These are phyloP conservation scores for Leucophenga varia DNA, from an alignment of 1,140 invertebrate species.

Conservation along the genomic window DNA sequence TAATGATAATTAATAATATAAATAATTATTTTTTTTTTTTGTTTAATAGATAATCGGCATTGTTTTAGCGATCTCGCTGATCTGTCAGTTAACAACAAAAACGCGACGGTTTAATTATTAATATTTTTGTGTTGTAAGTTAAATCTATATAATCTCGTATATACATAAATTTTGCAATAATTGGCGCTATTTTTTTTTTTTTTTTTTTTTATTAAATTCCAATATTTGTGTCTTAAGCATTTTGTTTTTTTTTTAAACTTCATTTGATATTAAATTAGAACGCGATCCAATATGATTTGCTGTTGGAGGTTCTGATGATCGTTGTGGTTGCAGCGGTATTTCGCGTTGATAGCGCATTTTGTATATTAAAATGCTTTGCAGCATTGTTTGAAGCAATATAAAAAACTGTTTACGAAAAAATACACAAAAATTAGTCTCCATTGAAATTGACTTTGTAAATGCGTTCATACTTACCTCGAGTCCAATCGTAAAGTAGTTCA, in stretches of 20 bases:
- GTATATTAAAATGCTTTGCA: constrained; percentile 31
- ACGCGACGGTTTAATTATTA: constrained; percentile 40
- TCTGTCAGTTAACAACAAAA: constrained; percentile 44
- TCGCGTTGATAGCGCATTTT: constrained; percentile 26
- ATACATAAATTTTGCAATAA: not conserved
- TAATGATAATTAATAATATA: not conserved
- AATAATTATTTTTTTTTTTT: not conserved
- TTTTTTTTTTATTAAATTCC: too few relatives aligned
- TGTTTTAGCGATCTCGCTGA: constrained; percentile 34
- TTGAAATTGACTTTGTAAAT: not conserved
- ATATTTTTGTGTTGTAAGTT: not conserved
- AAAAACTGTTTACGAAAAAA: constrained; percentile 19
- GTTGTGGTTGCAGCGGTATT: constrained; percentile 19
- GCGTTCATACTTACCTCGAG: constrained; percentile 34
- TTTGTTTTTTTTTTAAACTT: too few relatives aligned
- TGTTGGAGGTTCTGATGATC: constrained; percentile 29
- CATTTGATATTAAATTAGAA: too few relatives aligned
- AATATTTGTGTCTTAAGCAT: too few relatives aligned
- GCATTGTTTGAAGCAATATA: constrained; percentile 33
- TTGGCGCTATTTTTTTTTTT: too few relatives aligned
- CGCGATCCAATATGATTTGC: too few relatives aligned
- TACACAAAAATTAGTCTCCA: too few relatives aligned
- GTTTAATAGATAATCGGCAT: constrained; percentile 41
- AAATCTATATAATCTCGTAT: not conserved
- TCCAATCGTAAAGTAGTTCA: constrained; percentile 42